phyloP scores from a whole-genome alignment of 2,113 vertebrate genomes.

The Ramphastos sulfuratus region DNA sequence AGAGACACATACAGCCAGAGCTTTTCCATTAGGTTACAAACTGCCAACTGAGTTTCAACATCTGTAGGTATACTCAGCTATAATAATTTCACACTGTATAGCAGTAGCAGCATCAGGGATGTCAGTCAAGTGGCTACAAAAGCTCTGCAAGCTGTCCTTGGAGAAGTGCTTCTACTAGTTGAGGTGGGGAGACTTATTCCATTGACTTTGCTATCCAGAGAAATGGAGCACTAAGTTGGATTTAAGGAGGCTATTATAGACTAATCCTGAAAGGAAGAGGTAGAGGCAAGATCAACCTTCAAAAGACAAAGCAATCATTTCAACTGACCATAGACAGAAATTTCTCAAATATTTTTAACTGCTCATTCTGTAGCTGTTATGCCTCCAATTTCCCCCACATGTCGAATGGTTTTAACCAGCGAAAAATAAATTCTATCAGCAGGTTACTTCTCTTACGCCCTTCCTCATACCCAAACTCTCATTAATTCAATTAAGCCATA shows the following conservation, averaged over 20 bases:
- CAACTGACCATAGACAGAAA: neutral
- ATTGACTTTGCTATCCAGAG: neutral
- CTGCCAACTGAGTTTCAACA: neutral
- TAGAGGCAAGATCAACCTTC: neutral
- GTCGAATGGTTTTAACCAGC: neutral
- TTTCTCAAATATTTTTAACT: neutral
- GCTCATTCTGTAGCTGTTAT: neutral
- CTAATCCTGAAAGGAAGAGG: neutral
- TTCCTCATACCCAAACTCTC: neutral
- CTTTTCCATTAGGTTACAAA: neutral
- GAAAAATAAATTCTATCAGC: neutral
- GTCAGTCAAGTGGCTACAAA: neutral
- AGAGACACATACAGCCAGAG: neutral
- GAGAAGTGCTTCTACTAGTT: neutral
- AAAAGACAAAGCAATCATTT: neutral
- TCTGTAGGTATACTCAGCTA: no score
- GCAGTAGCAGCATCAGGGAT: neutral
- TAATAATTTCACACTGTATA: neutral
- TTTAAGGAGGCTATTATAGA: neutral
- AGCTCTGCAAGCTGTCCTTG: neutral
- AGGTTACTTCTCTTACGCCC: neutral
- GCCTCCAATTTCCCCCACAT: neutral
- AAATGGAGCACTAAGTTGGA: no score
- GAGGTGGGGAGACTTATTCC: neutral
- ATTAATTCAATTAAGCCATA: neutral